A percentile compares a stretch with the other conserved stretches of the same genome.
These are phyloP conservation scores for Drosophila kambysellisi DNA, from an alignment of 2,888 invertebrate species.

Conservation along the genomic window DNA sequence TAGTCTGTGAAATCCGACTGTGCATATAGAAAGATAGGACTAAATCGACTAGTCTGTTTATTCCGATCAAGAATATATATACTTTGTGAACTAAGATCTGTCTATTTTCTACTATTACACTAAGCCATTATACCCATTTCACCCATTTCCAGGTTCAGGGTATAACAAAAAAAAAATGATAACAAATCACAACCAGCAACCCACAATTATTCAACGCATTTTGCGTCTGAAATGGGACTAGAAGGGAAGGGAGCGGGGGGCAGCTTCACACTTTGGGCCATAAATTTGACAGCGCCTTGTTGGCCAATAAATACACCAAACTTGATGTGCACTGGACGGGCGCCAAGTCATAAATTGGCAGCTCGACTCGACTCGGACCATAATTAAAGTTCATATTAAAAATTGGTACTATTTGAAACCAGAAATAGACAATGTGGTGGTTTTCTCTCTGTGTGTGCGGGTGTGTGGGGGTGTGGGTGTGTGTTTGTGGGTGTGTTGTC, in stretches of 20 bases:
- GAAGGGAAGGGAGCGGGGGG: neutral
- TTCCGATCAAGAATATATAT: neutral
- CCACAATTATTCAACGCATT: constrained; percentile 77
- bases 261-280: constrained; percentile 56
- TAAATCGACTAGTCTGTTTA: neutral
- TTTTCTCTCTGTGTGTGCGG: neutral
- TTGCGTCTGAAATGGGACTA: constrained; percentile 36
- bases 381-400: constrained; percentile 67
- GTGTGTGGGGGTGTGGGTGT: neutral
- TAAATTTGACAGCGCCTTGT: constrained; percentile 72
- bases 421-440: constrained; percentile 10
- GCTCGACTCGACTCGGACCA: constrained; percentile 22
- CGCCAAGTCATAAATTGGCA: constrained; percentile 72
- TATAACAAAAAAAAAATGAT: constrained; percentile 1
- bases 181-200: constrained; percentile 70
- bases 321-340: constrained; percentile 58
- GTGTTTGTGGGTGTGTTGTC: constrained; percentile 1
- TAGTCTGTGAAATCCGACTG: neutral
- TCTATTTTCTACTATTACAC: neutral
- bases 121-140: neutral
- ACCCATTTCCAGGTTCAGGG: neutral
- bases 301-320: constrained; percentile 69
- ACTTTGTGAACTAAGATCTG: neutral
- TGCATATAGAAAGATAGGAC: neutral
- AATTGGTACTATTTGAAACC: constrained; percentile 39